Evolutionary conservation across 2,888 invertebrate genomes (phyloP).

Genomic region (Gerris lacustris): DNA sequence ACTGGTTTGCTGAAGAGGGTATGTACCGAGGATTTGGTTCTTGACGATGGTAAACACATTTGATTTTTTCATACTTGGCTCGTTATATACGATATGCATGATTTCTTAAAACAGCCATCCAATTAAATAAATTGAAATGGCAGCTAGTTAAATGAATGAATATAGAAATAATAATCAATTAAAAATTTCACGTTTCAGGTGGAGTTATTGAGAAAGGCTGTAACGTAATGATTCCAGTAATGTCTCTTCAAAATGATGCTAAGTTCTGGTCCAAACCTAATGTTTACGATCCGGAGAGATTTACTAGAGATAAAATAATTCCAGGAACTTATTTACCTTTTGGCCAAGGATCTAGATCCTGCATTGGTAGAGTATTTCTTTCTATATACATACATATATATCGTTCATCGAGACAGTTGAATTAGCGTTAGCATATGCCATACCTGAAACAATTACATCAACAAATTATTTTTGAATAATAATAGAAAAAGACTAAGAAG

Average conservation of each 20-base stretch:
- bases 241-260: not conserved
- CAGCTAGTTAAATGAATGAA: no score
- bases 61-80: not conserved
- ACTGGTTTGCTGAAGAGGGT: not conserved
- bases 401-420: no score
- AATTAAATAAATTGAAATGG: no score
- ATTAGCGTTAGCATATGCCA: no score
- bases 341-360: not conserved
- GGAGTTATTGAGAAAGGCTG: not conserved
- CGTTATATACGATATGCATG: not conserved
- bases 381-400: no score
- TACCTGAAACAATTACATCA: no score
- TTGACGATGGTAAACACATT: not conserved
- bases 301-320: not conserved
- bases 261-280: not conserved
- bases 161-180: no score
- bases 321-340: slow-evolving; percentile 2
- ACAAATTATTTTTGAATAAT: no score
- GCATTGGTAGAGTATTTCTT: not conserved
- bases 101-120: no score
- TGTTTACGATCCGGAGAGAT: not conserved
- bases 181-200: not conserved
- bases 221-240: not conserved
- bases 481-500: no score
- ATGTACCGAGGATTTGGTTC: not conserved